Base-by-base conservation (phyloP, 2,113 vertebrate genomes). In the Podarcis muralis region DNA sequence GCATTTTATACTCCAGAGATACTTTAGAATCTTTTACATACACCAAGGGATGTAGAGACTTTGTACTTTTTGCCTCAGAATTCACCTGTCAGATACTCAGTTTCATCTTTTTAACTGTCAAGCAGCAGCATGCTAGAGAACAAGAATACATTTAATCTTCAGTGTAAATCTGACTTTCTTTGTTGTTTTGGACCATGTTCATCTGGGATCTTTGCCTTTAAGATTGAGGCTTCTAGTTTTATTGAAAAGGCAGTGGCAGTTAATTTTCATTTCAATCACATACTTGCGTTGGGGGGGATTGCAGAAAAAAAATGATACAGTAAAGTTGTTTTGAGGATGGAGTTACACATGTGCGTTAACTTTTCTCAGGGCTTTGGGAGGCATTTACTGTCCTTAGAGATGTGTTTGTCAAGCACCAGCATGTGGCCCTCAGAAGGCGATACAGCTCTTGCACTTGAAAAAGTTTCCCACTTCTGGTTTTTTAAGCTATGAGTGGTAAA, bases 171-270 rank as follows among this genome's bases (percentile, higher is more conserved):
- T 74, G 11, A 30, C 40, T 25, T 30, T 9, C 3, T 65, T 88
- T 74, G 37, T 16, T 27, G 1, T 27, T 62, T 81, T 88, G 22
- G 57, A 30, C n/a, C 23, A 32, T 69, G 8, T 71, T 9, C 2
- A 69, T 12, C 27, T 18, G 12, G 40, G 40, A n/a, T 88, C 35
- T 83, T 88, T 83, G 87, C 71, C 68, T 88, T 82, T 76, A 83
- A 68, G 80, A 20, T 62, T 87, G 53, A 43, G 40, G 77, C 27
- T 74, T 57, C 32, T 83, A 43, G 5, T 88, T 65, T 53, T 53
- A 66, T 76, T 88, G 71, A 88, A 88, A 88, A 83, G 27, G 69
- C 35, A 88, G 79, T 81, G 80, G 71, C 35, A 82, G 71, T 83
- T 82, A 87, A n/a, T 82, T 82, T 83, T 7, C 23, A 88, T 76